Evolutionary conservation across 2,797 vertebrate genomes (phyloP), one percentile per base, ranked within the genome.

Genomic region (Cryptoblepharus egeriae): DNA sequence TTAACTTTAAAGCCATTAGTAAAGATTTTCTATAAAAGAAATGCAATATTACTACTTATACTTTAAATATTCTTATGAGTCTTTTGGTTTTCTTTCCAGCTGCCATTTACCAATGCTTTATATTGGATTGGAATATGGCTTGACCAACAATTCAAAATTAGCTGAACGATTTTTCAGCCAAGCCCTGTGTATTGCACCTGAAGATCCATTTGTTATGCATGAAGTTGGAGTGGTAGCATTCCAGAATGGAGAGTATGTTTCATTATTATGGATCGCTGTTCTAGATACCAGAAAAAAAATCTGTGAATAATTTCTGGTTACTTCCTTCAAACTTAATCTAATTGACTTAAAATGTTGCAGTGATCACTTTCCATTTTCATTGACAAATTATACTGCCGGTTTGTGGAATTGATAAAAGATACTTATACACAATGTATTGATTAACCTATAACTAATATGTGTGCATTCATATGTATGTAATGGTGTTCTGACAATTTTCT

Each of bases 201-300:
- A 99, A 92, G 99, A 99, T 88, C 99, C 99, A 1, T 99, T 99
- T 79, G 98, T 99, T 85, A 99, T 99, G 93, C 99, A 99, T 15
- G 99, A 99, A 93, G 97, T 99, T 87, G 99, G 98, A 0, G 99
- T 99, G 87, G 98, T 99, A 57, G 99, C 99, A n/a, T 99, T 99
- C 95, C 99, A 99, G 85, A 99, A 99, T 63, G 98, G 97, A 97
- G 98, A 99, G 99, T 99, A 96, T 98, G 99, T 96, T 87, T 80
- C 2, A 1, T 81, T 77, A 81, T 28, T 2, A 0, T 22, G 1
- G 16, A 39, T 81, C 77, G 24, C 80, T 45, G 80, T 67, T 80
- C 52, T 80, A 28, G 73, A 30, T 42, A n/a, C n/a, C n/a, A n/a
- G n/a, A n/a, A 16, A 69, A 75, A 67, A 20, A 32, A 67, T 57